Evolutionary conservation across 2,113 vertebrate genomes (phyloP).

Genomic region (Lampris incognitus): DNA sequence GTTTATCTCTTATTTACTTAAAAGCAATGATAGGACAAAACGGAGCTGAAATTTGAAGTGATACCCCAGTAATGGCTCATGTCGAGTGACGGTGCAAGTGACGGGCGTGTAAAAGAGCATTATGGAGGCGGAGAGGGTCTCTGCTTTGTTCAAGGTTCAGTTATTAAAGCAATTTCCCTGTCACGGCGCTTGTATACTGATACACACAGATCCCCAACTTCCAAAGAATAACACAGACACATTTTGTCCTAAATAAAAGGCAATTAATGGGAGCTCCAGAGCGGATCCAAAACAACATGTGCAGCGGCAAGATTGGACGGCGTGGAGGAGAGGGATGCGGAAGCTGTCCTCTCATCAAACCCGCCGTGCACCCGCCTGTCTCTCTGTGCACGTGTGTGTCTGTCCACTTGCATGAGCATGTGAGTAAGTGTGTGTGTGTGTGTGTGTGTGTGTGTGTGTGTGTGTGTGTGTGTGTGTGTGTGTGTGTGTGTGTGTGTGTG

Average conservation of each 20-base stretch:
- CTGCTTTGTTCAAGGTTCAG: slow-evolving; percentile 50
- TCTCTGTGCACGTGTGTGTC: slow-evolving; percentile 36
- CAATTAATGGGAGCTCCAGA: slow-evolving; percentile 20
- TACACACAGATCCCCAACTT: slow-evolving; percentile 40
- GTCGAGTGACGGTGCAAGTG: slow-evolving; percentile 20
- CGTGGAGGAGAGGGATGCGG: slow-evolving; percentile 42
- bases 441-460: slow-evolving; percentile 31
- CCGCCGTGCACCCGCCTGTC: slow-evolving; percentile 29
- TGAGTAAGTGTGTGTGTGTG: slow-evolving; percentile 21
- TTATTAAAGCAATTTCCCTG: slow-evolving; percentile 43
- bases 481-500: background rate
- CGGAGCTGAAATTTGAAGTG: slow-evolving; percentile 7
- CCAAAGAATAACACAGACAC: slow-evolving; percentile 55
- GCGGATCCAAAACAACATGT: slow-evolving; percentile 50
- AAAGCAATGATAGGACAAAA: slow-evolving; percentile 1
- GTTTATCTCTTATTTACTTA: background rate
- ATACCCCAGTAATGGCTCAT: slow-evolving; percentile 25
- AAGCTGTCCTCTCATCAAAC: slow-evolving; percentile 49
- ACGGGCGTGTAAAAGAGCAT: slow-evolving; percentile 7
- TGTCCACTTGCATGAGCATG: background rate
- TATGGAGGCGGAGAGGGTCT: slow-evolving; percentile 35
- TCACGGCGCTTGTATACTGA: background rate
- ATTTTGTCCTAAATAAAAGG: slow-evolving; percentile 60
- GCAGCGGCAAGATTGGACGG: slow-evolving; percentile 50
- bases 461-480: slow-evolving; percentile 33